phyloP scores from a whole-genome alignment of 2,113 vertebrate species.

The Pseudorasbora parva region DNA sequence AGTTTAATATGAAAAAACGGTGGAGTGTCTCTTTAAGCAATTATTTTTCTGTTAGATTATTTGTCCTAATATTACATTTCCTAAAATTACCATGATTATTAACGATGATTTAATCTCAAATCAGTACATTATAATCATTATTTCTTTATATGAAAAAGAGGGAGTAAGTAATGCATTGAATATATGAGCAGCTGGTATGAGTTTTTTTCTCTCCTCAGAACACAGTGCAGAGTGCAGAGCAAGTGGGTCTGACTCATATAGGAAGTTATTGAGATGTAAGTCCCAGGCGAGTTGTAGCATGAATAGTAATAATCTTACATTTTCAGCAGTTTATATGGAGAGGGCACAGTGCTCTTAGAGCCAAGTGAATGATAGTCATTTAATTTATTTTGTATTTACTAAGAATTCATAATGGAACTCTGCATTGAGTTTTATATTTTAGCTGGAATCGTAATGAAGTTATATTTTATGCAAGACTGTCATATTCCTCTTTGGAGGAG shows the following conservation, averaged over 20 bases:
- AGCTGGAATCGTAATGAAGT: background rate
- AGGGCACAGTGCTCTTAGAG: constrained; percentile 27
- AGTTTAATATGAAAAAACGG: too few relatives aligned
- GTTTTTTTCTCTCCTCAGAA: background rate
- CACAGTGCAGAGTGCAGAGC: constrained; percentile 7
- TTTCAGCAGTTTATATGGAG: constrained; percentile 23
- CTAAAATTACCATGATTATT: too few relatives aligned
- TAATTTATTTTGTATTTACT: constrained; percentile 20
- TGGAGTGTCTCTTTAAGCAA: too few relatives aligned
- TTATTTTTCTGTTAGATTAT: background rate
- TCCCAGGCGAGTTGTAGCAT: constrained; percentile 25
- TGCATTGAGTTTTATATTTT: background rate
- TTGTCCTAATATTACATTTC: too few relatives aligned
- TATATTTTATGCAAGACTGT: constrained; percentile 13
- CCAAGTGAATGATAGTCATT: constrained; percentile 36
- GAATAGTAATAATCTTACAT: constrained; percentile 43
- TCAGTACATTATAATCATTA: background rate
- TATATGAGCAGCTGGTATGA: constrained; percentile 24
- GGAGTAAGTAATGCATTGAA: background rate
- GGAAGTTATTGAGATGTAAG: constrained; percentile 35
- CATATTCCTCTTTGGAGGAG: background rate
- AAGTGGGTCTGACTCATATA: constrained; percentile 36
- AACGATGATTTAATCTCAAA: constrained; percentile 24
- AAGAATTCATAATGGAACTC: background rate
- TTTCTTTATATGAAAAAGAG: background rate